These are phyloP conservation scores for Chloebia gouldiae DNA, from an alignment of 2,113 vertebrate species.

Conservation along the genomic window DNA sequence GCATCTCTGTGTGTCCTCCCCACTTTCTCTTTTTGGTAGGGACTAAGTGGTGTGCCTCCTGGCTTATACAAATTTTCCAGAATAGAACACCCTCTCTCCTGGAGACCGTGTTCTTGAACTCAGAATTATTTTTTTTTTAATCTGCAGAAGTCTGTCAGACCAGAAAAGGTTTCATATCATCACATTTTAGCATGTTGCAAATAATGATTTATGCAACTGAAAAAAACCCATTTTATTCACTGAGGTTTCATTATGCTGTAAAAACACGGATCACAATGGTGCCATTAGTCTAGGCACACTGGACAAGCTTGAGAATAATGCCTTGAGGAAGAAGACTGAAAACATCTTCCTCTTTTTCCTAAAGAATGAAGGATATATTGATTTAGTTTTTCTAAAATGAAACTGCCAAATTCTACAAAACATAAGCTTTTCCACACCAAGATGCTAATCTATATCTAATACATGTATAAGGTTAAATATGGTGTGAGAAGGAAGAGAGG, in stretches of 20 bases:
- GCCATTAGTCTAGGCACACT: background rate
- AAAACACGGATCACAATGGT: background rate
- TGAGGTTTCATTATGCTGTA: background rate
- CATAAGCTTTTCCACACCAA: constrained; percentile 58
- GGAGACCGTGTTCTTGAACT: background rate
- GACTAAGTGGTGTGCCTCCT: background rate
- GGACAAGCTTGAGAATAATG: background rate
- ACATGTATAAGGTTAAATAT: constrained; percentile 69
- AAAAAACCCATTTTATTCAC: constrained; percentile 15
- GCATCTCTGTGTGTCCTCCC: background rate
- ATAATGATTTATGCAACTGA: constrained; percentile 1
- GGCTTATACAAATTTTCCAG: background rate
- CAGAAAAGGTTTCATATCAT: background rate
- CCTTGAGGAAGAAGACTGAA: background rate
- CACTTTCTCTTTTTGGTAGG: background rate
- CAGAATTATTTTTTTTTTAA: background rate
- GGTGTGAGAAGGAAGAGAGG: constrained; percentile 66
- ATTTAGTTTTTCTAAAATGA: constrained; percentile 52
- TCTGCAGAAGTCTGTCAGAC: background rate
- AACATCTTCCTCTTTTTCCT: constrained; percentile 24
- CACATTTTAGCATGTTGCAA: background rate
- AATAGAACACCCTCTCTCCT: background rate
- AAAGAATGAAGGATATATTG: constrained; percentile 35
- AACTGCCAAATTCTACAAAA: constrained; percentile 53
- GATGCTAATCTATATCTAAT: constrained; percentile 74